A percentile compares a stretch with the other conserved stretches of the same genome.
Conservation (phyloP, 2,797 vertebrate species). For the Artibeus lituratus region DNA sequence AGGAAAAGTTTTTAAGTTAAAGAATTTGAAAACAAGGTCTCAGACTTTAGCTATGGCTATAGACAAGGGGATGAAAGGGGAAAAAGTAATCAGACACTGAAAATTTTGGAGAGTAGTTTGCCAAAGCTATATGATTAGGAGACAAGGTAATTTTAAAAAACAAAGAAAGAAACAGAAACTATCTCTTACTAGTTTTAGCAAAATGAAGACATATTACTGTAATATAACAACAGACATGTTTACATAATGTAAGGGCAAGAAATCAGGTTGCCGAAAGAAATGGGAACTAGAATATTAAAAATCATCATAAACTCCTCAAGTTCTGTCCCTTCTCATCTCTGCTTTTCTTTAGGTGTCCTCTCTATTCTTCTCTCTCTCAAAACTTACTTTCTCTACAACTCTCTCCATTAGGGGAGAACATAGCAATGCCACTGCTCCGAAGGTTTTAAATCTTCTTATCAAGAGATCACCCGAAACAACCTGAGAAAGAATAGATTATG, state of each 20-base stretch:
- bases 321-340: not conserved
- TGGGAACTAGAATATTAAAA: not conserved
- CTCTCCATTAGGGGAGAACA: not conserved
- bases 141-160: not conserved
- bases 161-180: not conserved
- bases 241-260: not conserved
- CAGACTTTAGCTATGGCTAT: not conserved
- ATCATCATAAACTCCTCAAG: not conserved
- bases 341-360: not conserved
- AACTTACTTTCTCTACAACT: not conserved
- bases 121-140: not conserved
- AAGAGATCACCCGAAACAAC: not conserved
- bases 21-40: not conserved
- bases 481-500: not conserved
- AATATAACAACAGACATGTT: not conserved
- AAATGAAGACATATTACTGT: not conserved
- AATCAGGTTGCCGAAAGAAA: not conserved
- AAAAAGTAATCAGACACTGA: not conserved
- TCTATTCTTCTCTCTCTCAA: not conserved
- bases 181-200: not conserved
- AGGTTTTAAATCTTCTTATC: not conserved
- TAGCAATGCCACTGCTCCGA: not conserved
- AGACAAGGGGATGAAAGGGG: not conserved
- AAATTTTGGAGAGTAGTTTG: not conserved
- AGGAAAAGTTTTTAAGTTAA: not conserved